Conservation (phyloP, 2,113 vertebrate species). For the Nothoprocta perdicaria region DNA sequence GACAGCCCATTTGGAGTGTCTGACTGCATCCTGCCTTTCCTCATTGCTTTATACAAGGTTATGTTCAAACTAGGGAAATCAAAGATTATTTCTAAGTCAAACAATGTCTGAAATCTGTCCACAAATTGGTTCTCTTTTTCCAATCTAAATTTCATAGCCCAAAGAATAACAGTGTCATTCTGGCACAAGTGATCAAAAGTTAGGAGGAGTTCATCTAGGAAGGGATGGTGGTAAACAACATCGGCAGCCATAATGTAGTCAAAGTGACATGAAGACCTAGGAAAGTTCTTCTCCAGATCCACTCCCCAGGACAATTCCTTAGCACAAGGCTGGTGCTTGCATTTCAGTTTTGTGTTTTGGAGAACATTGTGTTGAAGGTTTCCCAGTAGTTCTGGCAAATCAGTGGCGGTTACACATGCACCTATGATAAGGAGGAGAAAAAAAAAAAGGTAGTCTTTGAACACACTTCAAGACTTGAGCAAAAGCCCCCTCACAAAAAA, state of each 20-base stretch:
- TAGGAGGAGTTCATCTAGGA: constrained; percentile 87
- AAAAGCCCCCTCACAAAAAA: neutral
- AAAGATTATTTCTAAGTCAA: constrained; percentile 87
- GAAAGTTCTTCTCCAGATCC: constrained; percentile 86
- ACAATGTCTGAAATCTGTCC: constrained; percentile 83
- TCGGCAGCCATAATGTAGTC: constrained; percentile 95
- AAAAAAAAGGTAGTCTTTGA: neutral
- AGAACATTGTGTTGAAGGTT: constrained; percentile 91
- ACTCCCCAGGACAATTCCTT: constrained; percentile 91
- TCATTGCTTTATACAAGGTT: constrained; percentile 89
- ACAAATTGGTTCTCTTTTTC: constrained; percentile 91
- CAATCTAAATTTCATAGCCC: constrained; percentile 93
- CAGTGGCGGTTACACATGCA: constrained; percentile 92
- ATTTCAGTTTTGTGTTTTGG: constrained; percentile 86
- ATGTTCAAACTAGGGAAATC: constrained; percentile 90
- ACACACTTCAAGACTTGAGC: neutral
- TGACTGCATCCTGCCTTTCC: constrained; percentile 67
- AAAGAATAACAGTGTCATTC: constrained; percentile 88
- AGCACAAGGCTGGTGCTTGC: constrained; percentile 86
- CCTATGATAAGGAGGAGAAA: constrained; percentile 75
- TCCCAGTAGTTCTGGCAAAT: constrained; percentile 89
- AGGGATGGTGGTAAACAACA: constrained; percentile 92
- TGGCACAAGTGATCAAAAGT: constrained; percentile 92
- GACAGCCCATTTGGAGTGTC: neutral
- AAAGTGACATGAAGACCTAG: constrained; percentile 80